Evolutionary conservation across 1,140 invertebrate species (phyloP).

Genomic region (Rhagoletis pomonella): DNA sequence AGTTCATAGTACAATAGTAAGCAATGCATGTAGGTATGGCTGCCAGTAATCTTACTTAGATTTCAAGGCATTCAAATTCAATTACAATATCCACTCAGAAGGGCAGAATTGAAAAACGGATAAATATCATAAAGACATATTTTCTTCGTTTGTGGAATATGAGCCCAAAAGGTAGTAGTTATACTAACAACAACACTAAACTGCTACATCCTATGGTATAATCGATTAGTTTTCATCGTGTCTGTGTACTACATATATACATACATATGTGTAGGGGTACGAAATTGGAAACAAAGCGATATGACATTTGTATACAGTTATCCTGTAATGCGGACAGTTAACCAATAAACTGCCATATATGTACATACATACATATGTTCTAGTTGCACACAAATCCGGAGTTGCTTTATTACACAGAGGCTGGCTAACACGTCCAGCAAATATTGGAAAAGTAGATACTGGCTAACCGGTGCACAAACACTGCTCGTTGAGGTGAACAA

Average conservation of each 20-base stretch:
- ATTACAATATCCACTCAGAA: background rate
- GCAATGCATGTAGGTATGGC: background rate
- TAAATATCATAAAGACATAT: conserved; percentile 33
- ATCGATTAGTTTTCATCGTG: background rate
- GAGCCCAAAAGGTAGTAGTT: background rate
- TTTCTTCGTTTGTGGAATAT: background rate
- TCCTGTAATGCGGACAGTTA: background rate
- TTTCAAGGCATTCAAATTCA: conserved; percentile 12
- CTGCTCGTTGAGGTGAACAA: background rate
- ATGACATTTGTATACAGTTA: conserved; percentile 6
- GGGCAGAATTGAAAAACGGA: background rate
- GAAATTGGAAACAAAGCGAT: conserved; percentile 35
- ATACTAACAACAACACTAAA: background rate
- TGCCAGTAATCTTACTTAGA: background rate
- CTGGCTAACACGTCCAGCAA: conserved; percentile 30
- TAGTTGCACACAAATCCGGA: background rate
- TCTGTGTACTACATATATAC: background rate
- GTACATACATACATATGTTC: background rate
- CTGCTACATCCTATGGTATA: background rate
- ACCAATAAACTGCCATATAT: background rate
- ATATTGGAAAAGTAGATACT: conserved; percentile 5
- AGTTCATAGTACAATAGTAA: too few relatives aligned
- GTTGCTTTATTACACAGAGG: conserved; percentile 18
- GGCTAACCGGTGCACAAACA: background rate
- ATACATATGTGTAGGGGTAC: background rate